phyloP scores from a whole-genome alignment of 2,113 vertebrate genomes.

The Sardina pilchardus region DNA sequence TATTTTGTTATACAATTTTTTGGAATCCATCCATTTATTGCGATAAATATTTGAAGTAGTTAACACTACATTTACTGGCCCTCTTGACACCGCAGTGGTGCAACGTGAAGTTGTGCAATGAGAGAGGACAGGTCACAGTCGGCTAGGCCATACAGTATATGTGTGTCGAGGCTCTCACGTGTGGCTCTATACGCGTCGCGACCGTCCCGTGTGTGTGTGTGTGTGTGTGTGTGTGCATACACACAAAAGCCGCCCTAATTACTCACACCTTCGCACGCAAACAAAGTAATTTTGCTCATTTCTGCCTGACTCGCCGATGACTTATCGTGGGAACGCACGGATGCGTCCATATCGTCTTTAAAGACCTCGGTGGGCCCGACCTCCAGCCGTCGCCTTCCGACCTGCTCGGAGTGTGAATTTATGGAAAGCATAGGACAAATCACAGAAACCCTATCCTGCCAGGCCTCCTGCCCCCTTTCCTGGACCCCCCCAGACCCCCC shows the following conservation, averaged over 20 bases:
- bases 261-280: neutral
- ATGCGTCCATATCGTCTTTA: slow-evolving; percentile 35
- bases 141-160: neutral
- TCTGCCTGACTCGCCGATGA: slow-evolving; percentile 36
- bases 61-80: neutral
- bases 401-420: slow-evolving; percentile 58
- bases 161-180: neutral
- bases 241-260: neutral
- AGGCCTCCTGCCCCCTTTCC: slow-evolving; percentile 37
- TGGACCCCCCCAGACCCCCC: slow-evolving; percentile 21
- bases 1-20: neutral
- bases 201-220: neutral
- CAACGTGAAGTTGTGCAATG: neutral
- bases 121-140: neutral
- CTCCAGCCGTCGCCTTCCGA: slow-evolving; percentile 28
- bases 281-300: slow-evolving; percentile 26
- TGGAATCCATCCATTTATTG: too few relatives aligned
- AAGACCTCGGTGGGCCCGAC: slow-evolving; percentile 32
- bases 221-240: neutral
- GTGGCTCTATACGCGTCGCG: neutral
- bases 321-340: slow-evolving; percentile 18
- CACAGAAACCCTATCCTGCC: slow-evolving; percentile 60
- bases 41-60: neutral
- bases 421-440: slow-evolving; percentile 59
- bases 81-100: neutral